phyloP scores from a whole-genome alignment of 2,113 vertebrate species.

The Notothenia coriiceps region DNA sequence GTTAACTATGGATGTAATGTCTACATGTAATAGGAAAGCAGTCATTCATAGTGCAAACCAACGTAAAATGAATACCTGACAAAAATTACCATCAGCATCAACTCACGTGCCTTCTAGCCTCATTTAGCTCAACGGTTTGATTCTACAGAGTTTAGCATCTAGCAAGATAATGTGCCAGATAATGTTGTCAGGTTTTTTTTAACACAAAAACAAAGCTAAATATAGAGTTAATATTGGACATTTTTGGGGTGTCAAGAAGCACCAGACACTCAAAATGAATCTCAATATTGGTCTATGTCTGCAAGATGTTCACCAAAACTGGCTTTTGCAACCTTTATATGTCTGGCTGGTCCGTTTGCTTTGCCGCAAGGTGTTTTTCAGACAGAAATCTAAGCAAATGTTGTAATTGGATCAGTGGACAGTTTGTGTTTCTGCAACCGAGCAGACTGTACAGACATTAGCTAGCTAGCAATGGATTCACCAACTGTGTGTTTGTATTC shows the following conservation, averaged over 20 bases:
- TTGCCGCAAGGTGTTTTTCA: no score
- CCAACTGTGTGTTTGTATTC: not conserved
- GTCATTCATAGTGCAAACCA: not conserved
- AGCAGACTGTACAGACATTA: not conserved
- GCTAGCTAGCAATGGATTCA: not conserved
- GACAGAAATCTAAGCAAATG: no score
- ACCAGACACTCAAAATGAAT: not conserved
- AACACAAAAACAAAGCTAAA: not conserved
- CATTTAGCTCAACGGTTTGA: not conserved
- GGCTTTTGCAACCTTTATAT: no score
- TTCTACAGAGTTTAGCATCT: not conserved
- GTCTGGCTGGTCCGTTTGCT: no score
- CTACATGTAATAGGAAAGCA: not conserved
- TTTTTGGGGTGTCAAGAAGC: not conserved
- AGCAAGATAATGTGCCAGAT: not conserved
- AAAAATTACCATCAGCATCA: not conserved
- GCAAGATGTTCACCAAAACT: no score
- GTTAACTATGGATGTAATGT: not conserved
- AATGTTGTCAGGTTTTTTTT: not conserved
- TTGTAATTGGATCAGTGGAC: no score
- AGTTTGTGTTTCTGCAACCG: not conserved
- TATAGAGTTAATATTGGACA: not conserved
- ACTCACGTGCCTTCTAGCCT: not conserved
- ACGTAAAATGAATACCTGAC: not conserved
- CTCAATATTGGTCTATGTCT: no score